These are phyloP conservation scores for Indicator maculatus DNA, from an alignment of 2,113 vertebrate genomes.

Conservation along the genomic window DNA sequence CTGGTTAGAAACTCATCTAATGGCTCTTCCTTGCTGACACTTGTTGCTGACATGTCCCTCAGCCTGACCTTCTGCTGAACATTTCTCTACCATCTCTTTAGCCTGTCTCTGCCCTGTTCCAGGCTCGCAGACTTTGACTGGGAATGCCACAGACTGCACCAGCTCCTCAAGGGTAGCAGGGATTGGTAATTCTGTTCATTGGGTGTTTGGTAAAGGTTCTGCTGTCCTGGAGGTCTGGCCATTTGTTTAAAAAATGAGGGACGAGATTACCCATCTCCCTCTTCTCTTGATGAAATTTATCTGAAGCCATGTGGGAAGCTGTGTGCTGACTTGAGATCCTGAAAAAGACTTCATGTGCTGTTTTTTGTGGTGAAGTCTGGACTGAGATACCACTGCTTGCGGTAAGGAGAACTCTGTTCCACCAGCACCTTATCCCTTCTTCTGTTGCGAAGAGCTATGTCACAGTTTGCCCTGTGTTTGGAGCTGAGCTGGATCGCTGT, in stretches of 20 bases:
- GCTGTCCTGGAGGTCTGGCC: not conserved
- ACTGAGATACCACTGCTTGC: not conserved
- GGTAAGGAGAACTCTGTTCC: not conserved
- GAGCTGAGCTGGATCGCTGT: not conserved
- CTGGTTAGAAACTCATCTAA: not conserved
- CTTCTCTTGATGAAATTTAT: not conserved
- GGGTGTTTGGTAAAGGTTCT: not conserved
- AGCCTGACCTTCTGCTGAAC: not conserved
- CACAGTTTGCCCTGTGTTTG: not conserved
- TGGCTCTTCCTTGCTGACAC: not conserved
- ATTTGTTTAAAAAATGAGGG: not conserved
- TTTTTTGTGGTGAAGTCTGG: not conserved
- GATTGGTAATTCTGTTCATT: not conserved
- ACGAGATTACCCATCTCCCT: not conserved
- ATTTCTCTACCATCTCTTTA: not conserved
- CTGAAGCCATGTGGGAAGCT: not conserved
- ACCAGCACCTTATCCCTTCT: not conserved
- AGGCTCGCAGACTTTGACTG: not conserved
- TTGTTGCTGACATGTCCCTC: not conserved
- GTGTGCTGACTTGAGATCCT: not conserved
- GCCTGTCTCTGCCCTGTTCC: not conserved
- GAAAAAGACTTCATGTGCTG: not conserved
- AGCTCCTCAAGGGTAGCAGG: fast-evolving
- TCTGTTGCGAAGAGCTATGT: not conserved
- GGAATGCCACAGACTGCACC: fast-evolving